Conservation (phyloP, 1,140 invertebrate genomes). For the Penaeus chinensis region DNA sequence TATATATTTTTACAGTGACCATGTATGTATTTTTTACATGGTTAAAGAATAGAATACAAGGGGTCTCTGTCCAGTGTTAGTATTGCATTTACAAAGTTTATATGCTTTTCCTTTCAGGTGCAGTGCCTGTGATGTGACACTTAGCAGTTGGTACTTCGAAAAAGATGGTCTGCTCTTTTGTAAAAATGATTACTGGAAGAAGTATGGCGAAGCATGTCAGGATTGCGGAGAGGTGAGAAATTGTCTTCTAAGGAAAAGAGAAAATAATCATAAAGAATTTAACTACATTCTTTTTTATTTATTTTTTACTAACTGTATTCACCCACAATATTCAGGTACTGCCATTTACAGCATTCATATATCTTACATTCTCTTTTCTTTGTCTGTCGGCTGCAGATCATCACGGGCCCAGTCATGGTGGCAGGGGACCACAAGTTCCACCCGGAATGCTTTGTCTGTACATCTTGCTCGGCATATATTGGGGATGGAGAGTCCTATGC, state of each 20-base stretch:
- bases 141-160: conserved; percentile 95
- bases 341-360: too few relatives aligned
- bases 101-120: conserved; percentile 74
- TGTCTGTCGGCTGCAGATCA: conserved; percentile 72
- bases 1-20: too few relatives aligned
- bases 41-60: too few relatives aligned
- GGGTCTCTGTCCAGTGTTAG: too few relatives aligned
- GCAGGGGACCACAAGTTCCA: conserved; percentile 95
- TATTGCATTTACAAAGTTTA: background rate
- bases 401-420: conserved; percentile 93
- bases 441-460: conserved; percentile 93
- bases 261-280: background rate
- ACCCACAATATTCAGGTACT: too few relatives aligned
- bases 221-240: conserved; percentile 79
- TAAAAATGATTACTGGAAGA: conserved; percentile 87
- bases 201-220: conserved; percentile 90
- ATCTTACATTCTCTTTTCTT: background rate
- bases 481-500: conserved; percentile 93
- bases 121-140: conserved; percentile 83
- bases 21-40: too few relatives aligned
- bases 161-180: conserved; percentile 90
- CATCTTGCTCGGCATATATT: conserved; percentile 83
- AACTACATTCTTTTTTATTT: background rate
- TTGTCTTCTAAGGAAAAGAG: background rate
- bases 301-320: background rate